Evolutionary conservation across 2,888 invertebrate species (phyloP).

Genomic region (Cenopis cana): DNA sequence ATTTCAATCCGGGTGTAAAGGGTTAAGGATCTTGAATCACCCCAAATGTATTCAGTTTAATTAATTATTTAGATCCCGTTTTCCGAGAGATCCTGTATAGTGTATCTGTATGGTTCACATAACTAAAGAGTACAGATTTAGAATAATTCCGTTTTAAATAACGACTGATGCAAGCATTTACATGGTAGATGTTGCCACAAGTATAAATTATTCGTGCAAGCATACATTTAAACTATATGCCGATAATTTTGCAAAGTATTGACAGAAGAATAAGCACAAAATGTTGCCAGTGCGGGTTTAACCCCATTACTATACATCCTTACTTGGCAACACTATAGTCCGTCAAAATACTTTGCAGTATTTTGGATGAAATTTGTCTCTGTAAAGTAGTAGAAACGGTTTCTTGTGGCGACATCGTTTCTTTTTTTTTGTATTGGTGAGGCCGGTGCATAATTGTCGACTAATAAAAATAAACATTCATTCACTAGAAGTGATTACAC

Average conservation of each 20-base stretch:
- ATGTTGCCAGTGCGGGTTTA: background rate
- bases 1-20: too few relatives aligned
- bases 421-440: constrained; percentile 6
- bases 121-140: background rate
- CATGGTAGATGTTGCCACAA: constrained; percentile 16
- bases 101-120: background rate
- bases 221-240: background rate
- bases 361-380: background rate
- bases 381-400: background rate
- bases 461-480: constrained; percentile 42
- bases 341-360: background rate
- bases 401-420: background rate
- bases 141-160: constrained; percentile 30
- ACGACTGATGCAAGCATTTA: constrained; percentile 45
- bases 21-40: background rate
- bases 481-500: constrained; percentile 61
- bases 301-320: background rate
- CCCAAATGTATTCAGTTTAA: background rate
- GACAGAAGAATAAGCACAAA: background rate
- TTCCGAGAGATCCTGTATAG: background rate
- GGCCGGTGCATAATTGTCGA: constrained; percentile 30
- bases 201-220: background rate
- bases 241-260: background rate
- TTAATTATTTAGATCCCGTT: background rate
- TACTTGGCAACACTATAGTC: background rate